Evolutionary conservation across 2,888 invertebrate species (phyloP), one percentile per base, ranked within the genome.

Genomic region (Calameuta filiformis): DNA sequence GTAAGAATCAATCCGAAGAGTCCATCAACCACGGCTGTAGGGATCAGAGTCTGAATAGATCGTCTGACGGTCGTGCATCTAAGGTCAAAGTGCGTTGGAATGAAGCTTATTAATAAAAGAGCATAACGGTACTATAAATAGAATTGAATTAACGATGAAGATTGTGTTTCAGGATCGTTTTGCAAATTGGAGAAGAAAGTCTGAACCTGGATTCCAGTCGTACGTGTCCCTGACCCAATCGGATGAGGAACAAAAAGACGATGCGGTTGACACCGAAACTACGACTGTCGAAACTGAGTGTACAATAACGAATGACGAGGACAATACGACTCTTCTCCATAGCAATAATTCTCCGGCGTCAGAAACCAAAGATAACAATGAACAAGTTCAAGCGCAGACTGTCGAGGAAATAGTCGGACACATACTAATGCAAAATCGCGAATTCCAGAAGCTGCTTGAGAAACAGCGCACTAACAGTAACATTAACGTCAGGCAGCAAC

Each of bases 391-490:
- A 80, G 77, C 84, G 35, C 95, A 93, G 88, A 95, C 94, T 75
- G 92, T 95, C 85, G 95, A 96, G 91, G 93, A 96, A 91, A 95
- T 97, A 75, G 96, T 97, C 75, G 95, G 96, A 0, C 97, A 97
- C 88, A 92, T 97, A 23, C 92, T 97, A 9, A 95, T 97, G 94
- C 96, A 97, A 89, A 97, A 96, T 87, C 94, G 95, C 84, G 97
- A 97, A 82, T 96, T 97, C 83, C 96, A 97, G 83, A 95, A 96
- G 82, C 93, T 96, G 73, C 92, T 96, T 35, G 96, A 95, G 84
- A 96, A 96, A 85, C 96, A 96, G 85, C 94, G 96, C 81, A 93
- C 91, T 79, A 92, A 93, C 84, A 93, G 93, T 82, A 93, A 92
- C 74, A 92, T 93, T 35, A 93, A 94, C 79, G 92, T 93, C 79